A percentile compares a stretch with the other conserved stretches of the same genome.
phyloP scores from a whole-genome alignment of 2,888 invertebrate genomes.

The Pollenia angustigena region DNA sequence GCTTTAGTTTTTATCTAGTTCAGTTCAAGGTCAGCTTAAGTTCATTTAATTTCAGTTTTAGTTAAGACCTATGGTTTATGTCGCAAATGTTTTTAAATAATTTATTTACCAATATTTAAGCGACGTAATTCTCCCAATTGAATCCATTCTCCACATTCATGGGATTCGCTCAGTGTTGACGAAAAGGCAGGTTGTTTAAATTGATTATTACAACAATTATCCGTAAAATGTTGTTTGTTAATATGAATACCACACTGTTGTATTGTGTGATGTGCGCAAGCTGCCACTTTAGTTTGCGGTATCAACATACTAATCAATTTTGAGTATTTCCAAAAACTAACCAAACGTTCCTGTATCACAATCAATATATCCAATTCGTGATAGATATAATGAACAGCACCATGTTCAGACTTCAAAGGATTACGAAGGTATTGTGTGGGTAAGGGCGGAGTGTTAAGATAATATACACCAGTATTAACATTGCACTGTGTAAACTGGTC shows the following conservation, averaged over 20 bases:
- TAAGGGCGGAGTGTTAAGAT: slow-evolving; percentile 74
- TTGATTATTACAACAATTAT: slow-evolving; percentile 44
- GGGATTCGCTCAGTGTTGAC: slow-evolving; percentile 16
- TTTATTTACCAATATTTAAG: slow-evolving; percentile 78
- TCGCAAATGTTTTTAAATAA: not conserved
- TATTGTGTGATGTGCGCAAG: not conserved
- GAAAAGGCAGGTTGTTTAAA: slow-evolving; percentile 49
- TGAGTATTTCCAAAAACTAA: slow-evolving; percentile 83
- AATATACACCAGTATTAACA: slow-evolving; percentile 69
- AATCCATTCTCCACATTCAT: slow-evolving; percentile 77
- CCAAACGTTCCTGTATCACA: slow-evolving; percentile 80
- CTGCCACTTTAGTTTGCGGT: slow-evolving; percentile 9
- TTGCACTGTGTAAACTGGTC: slow-evolving; percentile 71
- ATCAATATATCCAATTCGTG: slow-evolving; percentile 82
- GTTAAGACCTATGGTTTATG: no score
- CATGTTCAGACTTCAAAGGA: slow-evolving; percentile 80
- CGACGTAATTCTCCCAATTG: slow-evolving; percentile 80
- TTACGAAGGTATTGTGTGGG: slow-evolving; percentile 77
- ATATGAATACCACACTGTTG: slow-evolving; percentile 47
- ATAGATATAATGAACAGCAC: slow-evolving; percentile 80
- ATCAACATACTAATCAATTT: slow-evolving; percentile 79
- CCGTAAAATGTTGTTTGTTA: slow-evolving; percentile 16
- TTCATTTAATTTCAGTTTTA: no score
- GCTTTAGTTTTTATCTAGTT: no score
- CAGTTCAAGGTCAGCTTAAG: no score